Evolutionary conservation across 2,797 vertebrate genomes (phyloP).

Genomic region (Mormyrus proboscirostris): DNA sequence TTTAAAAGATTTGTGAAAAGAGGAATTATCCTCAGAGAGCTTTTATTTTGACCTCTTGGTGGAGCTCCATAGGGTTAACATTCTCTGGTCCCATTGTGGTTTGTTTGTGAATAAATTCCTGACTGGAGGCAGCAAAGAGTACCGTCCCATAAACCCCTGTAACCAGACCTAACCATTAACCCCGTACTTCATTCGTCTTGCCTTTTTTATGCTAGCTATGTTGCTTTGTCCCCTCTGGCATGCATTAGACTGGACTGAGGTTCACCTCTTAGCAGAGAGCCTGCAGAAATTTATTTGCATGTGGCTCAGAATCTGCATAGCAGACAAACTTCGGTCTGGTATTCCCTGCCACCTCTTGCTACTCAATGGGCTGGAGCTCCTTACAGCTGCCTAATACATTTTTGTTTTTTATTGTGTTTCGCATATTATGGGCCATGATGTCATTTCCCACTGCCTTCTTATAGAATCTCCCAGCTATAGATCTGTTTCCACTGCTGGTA

Average conservation of each 20-base stretch:
- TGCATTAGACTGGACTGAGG: neutral
- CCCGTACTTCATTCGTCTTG: neutral
- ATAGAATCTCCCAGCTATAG: neutral
- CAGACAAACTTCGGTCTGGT: neutral
- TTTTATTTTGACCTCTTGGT: neutral
- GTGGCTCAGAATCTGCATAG: slow-evolving; percentile 16
- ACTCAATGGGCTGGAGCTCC: neutral
- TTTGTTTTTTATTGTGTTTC: neutral
- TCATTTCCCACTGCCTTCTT: neutral
- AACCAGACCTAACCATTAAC: neutral
- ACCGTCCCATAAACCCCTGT: neutral
- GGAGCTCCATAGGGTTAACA: neutral
- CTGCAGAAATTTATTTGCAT: slow-evolving; percentile 9
- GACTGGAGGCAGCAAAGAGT: neutral
- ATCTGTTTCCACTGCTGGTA: neutral
- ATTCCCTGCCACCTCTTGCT: neutral
- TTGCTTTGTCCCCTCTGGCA: neutral
- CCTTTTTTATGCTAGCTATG: neutral
- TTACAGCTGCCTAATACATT: neutral
- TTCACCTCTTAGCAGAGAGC: neutral
- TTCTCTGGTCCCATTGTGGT: neutral
- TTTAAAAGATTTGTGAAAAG: neutral
- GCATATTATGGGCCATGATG: neutral
- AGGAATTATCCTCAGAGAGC: neutral
- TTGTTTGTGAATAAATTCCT: slow-evolving; percentile 1